Percentiles rank a stretch among this genome's conserved stretches.
These are phyloP conservation scores for Peromyscus melanophrys DNA, from an alignment of 2,797 vertebrate genomes.

Conservation along the genomic window DNA sequence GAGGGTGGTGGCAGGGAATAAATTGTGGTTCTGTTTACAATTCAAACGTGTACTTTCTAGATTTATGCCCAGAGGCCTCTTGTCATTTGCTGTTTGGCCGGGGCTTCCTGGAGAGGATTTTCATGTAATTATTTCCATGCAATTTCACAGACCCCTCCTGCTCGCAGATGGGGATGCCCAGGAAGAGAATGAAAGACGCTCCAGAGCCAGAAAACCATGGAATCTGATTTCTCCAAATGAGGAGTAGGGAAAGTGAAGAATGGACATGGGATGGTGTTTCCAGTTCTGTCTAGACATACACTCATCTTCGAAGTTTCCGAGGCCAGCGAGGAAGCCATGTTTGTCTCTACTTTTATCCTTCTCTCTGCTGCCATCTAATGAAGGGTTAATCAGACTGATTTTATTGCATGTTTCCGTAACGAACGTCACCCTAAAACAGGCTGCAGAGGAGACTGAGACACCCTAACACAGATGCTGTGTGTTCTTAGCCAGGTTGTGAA, in stretches of 20 bases:
- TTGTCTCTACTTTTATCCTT: slow-evolving; percentile 68
- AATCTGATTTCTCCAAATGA: slow-evolving; percentile 1
- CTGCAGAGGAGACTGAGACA: accelerated
- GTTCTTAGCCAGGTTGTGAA: too few relatives aligned
- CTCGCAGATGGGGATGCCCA: slow-evolving; percentile 69
- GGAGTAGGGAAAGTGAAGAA: slow-evolving; percentile 77
- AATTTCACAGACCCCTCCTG: slow-evolving; percentile 76
- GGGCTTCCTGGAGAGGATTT: slow-evolving; percentile 76
- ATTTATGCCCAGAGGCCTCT: slow-evolving; percentile 73
- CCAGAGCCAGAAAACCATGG: slow-evolving; percentile 67
- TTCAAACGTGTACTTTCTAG: slow-evolving; percentile 60
- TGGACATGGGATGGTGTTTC: slow-evolving; percentile 75
- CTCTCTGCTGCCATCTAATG: slow-evolving; percentile 6
- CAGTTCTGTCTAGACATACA: slow-evolving; percentile 72
- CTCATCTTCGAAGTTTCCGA: slow-evolving; percentile 27
- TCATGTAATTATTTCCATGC: slow-evolving; percentile 76
- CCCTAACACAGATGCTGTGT: accelerated
- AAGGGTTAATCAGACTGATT: slow-evolving; percentile 33
- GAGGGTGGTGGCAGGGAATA: accelerated
- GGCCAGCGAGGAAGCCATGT: slow-evolving; percentile 48
- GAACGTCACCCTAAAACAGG: too few relatives aligned
- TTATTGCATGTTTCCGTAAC: neutral
- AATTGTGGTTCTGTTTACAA: slow-evolving; percentile 42
- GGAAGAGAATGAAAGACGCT: slow-evolving; percentile 80
- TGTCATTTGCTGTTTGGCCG: slow-evolving; percentile 77